Evolutionary conservation across 2,888 invertebrate genomes (phyloP).

Genomic region (Scaptomyza caliginosa): DNA sequence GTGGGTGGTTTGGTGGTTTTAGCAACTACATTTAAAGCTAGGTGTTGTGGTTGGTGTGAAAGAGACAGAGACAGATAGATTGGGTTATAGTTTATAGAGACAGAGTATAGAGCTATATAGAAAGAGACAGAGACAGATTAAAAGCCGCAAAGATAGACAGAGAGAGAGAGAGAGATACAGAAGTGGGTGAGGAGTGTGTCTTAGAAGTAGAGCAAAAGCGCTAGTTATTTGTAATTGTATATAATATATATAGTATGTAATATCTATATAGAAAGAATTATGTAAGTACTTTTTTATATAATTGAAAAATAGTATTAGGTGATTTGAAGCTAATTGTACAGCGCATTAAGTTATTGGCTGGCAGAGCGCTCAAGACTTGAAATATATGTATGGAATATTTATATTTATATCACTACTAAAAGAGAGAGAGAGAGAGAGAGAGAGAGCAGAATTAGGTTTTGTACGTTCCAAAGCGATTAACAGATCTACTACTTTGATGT

Average conservation of each 20-base stretch:
- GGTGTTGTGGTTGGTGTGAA: conserved; percentile 49
- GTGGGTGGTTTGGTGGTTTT: conserved; percentile 9
- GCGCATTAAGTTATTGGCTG: conserved; percentile 73
- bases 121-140: conserved; percentile 16
- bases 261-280: conserved; percentile 42
- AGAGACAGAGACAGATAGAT: conserved; percentile 45
- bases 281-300: conserved; percentile 42
- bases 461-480: conserved; percentile 58
- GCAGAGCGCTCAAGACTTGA: conserved; percentile 76
- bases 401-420: conserved; percentile 52
- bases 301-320: conserved; percentile 33
- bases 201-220: conserved; percentile 72
- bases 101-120: conserved; percentile 12
- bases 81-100: conserved; percentile 35
- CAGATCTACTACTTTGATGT: conserved; percentile 25
- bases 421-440: no score
- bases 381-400: conserved; percentile 55
- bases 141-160: conserved; percentile 24
- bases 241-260: conserved; percentile 48
- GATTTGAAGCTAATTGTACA: conserved; percentile 71
- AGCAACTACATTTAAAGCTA: conserved; percentile 68
- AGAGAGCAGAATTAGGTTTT: conserved; percentile 29
- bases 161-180: conserved; percentile 10
- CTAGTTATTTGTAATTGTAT: conserved; percentile 54
- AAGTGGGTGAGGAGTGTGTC: conserved; percentile 42